Conservation (phyloP, 2,797 vertebrate genomes). For the Xenentodon cancila region DNA sequence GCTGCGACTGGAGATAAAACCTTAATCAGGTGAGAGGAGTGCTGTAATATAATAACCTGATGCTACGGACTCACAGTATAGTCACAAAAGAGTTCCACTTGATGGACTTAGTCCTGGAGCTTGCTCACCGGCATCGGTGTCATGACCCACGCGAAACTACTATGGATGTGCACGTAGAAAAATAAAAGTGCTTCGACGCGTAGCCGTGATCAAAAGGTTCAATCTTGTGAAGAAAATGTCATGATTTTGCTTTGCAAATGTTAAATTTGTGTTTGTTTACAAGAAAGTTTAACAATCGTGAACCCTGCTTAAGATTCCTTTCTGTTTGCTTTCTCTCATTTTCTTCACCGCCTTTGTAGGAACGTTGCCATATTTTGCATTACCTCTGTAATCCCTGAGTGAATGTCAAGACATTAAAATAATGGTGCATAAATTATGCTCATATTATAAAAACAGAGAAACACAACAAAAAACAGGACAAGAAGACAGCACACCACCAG, state of each 20-base stretch:
- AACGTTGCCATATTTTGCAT: background rate
- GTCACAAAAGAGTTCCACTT: constrained; percentile 62
- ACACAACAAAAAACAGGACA: background rate
- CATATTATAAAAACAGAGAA: background rate
- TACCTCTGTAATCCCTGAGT: background rate
- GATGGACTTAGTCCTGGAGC: constrained; percentile 65
- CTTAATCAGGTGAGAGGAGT: constrained; percentile 68
- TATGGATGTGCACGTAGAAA: background rate
- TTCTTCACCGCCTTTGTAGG: constrained; percentile 5
- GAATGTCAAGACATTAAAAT: background rate
- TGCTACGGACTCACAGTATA: constrained; percentile 64
- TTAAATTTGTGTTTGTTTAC: background rate
- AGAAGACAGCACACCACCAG: background rate
- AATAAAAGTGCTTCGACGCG: background rate
- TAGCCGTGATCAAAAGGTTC: background rate
- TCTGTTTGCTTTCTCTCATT: background rate
- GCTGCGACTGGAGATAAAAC: constrained; percentile 79
- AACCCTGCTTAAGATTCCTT: background rate
- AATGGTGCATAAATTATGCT: background rate
- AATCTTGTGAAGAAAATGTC: background rate
- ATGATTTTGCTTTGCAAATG: background rate
- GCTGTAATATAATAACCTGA: constrained; percentile 77
- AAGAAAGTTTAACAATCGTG: background rate
- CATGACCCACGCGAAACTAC: constrained; percentile 25
- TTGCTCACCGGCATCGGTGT: constrained; percentile 52